A percentile compares a stretch with the other conserved stretches of the same genome.
Conservation (phyloP, 1,140 invertebrate species). For the Plectrocnemia conspersa region DNA sequence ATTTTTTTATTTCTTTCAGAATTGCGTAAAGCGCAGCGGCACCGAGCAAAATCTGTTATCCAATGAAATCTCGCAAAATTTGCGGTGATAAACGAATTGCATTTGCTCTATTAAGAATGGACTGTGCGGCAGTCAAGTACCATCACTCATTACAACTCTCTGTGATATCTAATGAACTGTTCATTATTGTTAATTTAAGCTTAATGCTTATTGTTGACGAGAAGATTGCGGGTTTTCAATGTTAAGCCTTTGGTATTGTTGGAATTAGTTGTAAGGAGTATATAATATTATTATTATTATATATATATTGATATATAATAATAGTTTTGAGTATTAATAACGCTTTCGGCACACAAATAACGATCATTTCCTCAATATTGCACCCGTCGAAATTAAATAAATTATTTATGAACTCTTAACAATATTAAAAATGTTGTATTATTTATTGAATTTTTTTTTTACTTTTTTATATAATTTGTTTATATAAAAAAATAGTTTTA, state of each 20-base stretch:
- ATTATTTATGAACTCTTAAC: too few relatives aligned
- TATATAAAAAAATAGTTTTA: too few relatives aligned
- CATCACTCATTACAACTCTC: constrained; percentile 34
- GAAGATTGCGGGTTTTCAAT: constrained; percentile 21
- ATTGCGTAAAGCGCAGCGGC: constrained; percentile 43
- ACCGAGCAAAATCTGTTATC: constrained; percentile 50
- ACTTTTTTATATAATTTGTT: too few relatives aligned
- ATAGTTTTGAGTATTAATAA: constrained; percentile 6
- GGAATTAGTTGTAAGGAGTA: constrained; percentile 23
- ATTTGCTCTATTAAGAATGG: neutral
- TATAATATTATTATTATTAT: constrained; percentile 12
- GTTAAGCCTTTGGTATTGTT: constrained; percentile 34
- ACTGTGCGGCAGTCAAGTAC: constrained; percentile 30
- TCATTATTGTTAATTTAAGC: constrained; percentile 33
- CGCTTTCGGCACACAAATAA: neutral
- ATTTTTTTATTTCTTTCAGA: constrained; percentile 41
- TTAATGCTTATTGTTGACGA: constrained; percentile 31
- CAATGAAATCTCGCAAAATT: constrained; percentile 48
- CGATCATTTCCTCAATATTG: neutral
- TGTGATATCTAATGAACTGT: constrained; percentile 36
- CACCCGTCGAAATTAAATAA: too few relatives aligned
- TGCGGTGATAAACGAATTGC: constrained; percentile 45
- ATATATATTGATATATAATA: constrained; percentile 6
- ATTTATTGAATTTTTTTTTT: too few relatives aligned
- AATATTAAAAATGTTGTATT: too few relatives aligned